A percentile compares a stretch with the other conserved stretches of the same genome.
These are phyloP conservation scores for Sinodicranocentrus sp. DNA, from an alignment of 2,888 invertebrate genomes.

Conservation along the genomic window DNA sequence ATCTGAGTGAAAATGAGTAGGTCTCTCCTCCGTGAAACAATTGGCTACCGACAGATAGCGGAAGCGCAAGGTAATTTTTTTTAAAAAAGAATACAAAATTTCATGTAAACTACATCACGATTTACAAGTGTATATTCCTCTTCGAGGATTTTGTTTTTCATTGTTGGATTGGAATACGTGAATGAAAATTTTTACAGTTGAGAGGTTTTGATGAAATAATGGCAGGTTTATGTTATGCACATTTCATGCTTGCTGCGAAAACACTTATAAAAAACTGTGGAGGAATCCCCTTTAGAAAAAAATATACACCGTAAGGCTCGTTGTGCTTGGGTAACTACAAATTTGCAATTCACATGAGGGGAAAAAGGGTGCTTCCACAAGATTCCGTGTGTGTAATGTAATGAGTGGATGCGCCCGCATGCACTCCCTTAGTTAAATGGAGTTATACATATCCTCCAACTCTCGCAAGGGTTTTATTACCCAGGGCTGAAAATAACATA, in stretches of 20 bases:
- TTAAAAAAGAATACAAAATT: too few relatives aligned
- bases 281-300: background rate
- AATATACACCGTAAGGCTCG: too few relatives aligned
- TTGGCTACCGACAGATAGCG: constrained; percentile 41
- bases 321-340: constrained; percentile 43
- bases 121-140: too few relatives aligned
- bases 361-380: too few relatives aligned
- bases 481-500: too few relatives aligned
- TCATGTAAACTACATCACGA: too few relatives aligned
- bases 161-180: background rate
- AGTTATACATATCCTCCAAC: too few relatives aligned
- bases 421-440: too few relatives aligned
- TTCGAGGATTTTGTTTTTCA: background rate
- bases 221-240: background rate
- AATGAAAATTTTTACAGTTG: constrained; percentile 1
- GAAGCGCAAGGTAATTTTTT: constrained; percentile 17
- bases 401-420: too few relatives aligned
- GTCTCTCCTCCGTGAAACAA: constrained; percentile 52
- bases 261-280: background rate
- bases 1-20: constrained; percentile 44
- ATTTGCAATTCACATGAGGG: constrained; percentile 17
- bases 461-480: too few relatives aligned
- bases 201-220: constrained; percentile 14
- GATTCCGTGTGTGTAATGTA: too few relatives aligned
- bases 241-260: background rate